phyloP scores from a whole-genome alignment of 1,140 invertebrate genomes.

The Panulirus ornatus region DNA sequence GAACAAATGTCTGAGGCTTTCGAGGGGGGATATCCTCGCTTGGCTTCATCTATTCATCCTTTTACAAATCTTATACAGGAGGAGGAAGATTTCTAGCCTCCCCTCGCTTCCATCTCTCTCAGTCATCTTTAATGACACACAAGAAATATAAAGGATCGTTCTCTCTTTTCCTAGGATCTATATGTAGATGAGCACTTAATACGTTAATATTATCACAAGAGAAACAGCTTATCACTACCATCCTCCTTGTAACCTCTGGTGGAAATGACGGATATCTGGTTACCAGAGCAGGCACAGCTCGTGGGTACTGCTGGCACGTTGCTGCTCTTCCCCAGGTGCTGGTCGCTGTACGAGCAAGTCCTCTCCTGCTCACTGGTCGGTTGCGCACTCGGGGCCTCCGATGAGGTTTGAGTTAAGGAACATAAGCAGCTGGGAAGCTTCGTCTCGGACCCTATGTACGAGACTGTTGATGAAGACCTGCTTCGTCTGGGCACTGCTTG shows the following conservation, averaged over 20 bases:
- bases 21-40: no score
- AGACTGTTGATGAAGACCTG: slow-evolving; percentile 17
- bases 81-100: no score
- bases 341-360: neutral
- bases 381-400: neutral
- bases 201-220: slow-evolving; percentile 22
- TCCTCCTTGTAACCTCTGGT: neutral
- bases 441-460: slow-evolving; percentile 1
- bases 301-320: neutral
- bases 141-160: no score
- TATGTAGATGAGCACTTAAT: no score
- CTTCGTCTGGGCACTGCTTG: neutral
- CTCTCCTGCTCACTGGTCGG: neutral
- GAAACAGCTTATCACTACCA: slow-evolving; percentile 29
- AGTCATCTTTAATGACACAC: no score
- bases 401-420: neutral
- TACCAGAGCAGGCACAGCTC: slow-evolving; percentile 3
- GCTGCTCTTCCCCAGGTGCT: neutral
- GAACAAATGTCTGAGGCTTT: no score
- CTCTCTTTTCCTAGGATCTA: no score
- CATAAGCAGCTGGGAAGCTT: neutral
- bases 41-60: no score
- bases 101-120: no score
- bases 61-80: no score
- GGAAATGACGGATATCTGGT: neutral